A percentile compares a stretch with the other conserved stretches of the same genome.
These are phyloP conservation scores for Euura lappo DNA, from an alignment of 1,140 invertebrate genomes.

Conservation along the genomic window DNA sequence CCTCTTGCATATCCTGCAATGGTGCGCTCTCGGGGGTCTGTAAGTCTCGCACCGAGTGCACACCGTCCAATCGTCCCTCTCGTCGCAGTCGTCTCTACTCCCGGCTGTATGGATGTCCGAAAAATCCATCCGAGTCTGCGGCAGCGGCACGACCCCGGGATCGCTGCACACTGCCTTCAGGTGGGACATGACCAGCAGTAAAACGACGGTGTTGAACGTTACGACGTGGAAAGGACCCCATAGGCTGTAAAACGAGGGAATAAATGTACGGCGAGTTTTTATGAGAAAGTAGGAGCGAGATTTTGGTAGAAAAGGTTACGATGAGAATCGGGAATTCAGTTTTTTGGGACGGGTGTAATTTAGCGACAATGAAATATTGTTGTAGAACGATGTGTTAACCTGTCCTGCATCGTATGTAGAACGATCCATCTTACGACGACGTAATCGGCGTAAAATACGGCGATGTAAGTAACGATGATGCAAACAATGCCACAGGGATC, in stretches of 20 bases:
- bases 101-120: conserved; percentile 79
- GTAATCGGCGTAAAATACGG: conserved; percentile 90
- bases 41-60: conserved; percentile 86
- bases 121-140: conserved; percentile 81
- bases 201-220: conserved; percentile 81
- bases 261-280: too few species aligned
- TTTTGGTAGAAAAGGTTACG: too few species aligned
- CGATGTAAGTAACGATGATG: conserved; percentile 82
- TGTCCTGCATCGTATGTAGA: conserved; percentile 80
- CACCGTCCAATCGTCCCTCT: conserved; percentile 82
- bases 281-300: too few species aligned
- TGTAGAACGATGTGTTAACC: conserved; percentile 61
- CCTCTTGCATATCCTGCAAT: conserved; percentile 87
- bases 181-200: conserved; percentile 80
- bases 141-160: conserved; percentile 86
- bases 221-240: conserved; percentile 87
- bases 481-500: conserved; percentile 91
- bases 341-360: too few species aligned
- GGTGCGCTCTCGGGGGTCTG: conserved; percentile 84
- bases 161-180: conserved; percentile 86
- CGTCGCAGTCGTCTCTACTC: conserved; percentile 52
- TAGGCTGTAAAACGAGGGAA: conserved; percentile 67
- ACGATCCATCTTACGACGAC: conserved; percentile 88
- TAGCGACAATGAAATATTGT: background rate
- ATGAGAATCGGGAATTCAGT: too few species aligned